A percentile compares a stretch with the other conserved stretches of the same genome.
Conservation (phyloP, 2,888 invertebrate genomes). For the Cephus spinipes region DNA sequence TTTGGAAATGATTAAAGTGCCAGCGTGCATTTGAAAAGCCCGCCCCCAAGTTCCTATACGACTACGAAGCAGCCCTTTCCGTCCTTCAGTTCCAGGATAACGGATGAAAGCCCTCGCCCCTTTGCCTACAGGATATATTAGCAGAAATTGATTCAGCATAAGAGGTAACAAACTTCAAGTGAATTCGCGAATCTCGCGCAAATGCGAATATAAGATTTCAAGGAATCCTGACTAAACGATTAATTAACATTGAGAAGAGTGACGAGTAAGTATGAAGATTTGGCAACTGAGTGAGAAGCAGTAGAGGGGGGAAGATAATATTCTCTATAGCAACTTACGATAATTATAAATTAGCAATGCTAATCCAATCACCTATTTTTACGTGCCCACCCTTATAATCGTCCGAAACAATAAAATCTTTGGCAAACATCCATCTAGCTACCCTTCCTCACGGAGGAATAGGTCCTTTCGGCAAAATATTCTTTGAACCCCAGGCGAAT, state of each 20-base stretch:
- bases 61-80: background rate
- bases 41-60: background rate
- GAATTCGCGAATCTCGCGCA: background rate
- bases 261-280: background rate
- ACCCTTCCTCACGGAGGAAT: background rate
- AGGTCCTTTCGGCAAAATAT: background rate
- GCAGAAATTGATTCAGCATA: background rate
- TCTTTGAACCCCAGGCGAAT: background rate
- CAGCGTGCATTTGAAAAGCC: background rate
- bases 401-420: background rate
- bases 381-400: background rate
- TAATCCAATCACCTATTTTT: slow-evolving; percentile 18
- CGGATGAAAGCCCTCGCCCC: background rate
- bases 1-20: background rate
- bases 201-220: background rate
- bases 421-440: background rate
- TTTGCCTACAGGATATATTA: background rate
- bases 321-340: slow-evolving; percentile 27
- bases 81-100: background rate
- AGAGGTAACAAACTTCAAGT: background rate
- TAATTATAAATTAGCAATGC: slow-evolving; percentile 8
- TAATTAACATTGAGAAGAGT: too few relatives aligned
- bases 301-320: background rate
- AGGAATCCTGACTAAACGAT: too few relatives aligned
- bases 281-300: background rate